Evolutionary conservation across 2,797 vertebrate genomes (phyloP).

Genomic region (Sebastes aleutianus): DNA sequence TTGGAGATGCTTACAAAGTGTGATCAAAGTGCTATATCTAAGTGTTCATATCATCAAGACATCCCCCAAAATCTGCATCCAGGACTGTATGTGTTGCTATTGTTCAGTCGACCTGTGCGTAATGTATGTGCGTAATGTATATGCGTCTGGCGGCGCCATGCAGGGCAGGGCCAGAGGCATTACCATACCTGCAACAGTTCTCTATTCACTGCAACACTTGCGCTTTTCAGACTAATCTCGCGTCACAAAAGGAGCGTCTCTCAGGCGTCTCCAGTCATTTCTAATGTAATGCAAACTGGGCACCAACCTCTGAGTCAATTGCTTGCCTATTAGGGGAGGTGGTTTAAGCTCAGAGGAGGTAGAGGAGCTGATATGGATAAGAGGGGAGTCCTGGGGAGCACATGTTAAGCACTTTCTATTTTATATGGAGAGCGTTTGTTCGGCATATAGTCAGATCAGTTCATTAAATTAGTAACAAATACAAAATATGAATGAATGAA

Average conservation of each 20-base stretch:
- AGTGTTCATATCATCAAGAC: neutral
- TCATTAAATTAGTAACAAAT: neutral
- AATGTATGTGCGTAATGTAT: neutral
- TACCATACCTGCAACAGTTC: constrained; percentile 66
- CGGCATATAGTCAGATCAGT: neutral
- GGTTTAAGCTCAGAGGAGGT: constrained; percentile 22
- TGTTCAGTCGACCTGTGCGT: neutral
- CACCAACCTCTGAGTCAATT: constrained; percentile 35
- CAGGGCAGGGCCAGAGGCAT: constrained; percentile 39
- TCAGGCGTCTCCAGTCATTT: constrained; percentile 56
- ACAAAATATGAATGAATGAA: no score
- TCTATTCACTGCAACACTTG: constrained; percentile 63
- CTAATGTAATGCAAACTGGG: constrained; percentile 75
- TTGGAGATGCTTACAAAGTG: neutral
- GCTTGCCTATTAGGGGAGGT: constrained; percentile 21
- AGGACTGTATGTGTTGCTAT: neutral
- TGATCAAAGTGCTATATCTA: neutral
- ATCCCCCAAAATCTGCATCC: neutral
- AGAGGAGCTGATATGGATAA: constrained; percentile 25
- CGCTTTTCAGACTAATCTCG: constrained; percentile 68
- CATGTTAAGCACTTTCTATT: constrained; percentile 52
- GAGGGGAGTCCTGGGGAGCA: constrained; percentile 15
- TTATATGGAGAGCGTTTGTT: neutral
- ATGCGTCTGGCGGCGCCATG: constrained; percentile 10
- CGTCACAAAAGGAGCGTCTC: constrained; percentile 64